Conservation (phyloP, 37 sponge, comb jelly and placozoan genomes). For the Chondrosia reniformis region DNA sequence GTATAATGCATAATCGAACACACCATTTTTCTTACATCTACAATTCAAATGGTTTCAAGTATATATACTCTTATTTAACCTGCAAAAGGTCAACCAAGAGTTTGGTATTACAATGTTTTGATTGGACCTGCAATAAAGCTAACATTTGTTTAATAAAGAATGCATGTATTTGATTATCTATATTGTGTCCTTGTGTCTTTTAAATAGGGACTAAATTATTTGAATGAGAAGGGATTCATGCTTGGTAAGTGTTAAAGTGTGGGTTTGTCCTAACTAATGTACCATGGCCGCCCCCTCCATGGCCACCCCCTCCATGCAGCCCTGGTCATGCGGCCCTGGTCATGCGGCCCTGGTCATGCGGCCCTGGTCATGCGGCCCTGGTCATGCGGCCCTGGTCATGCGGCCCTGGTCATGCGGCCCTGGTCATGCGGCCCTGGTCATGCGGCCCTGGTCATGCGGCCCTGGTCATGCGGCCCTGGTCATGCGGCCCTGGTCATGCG, state of each 20-base stretch:
- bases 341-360: constrained; percentile 68
- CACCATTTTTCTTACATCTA: neutral
- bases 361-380: constrained; percentile 34
- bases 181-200: neutral
- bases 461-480: too few species aligned
- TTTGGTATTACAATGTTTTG: too few species aligned
- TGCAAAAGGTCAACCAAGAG: too few species aligned
- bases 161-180: neutral
- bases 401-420: too few species aligned
- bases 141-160: neutral
- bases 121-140: too few species aligned
- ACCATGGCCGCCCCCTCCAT: neutral
- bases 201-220: constrained; percentile 56
- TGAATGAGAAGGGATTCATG: constrained; percentile 69
- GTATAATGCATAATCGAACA: constrained; percentile 2
- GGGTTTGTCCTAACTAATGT: neutral
- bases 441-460: too few species aligned
- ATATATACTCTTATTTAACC: neutral
- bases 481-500: too few species aligned
- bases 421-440: too few species aligned
- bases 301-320: neutral
- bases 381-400: constrained; percentile 60
- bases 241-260: constrained; percentile 53
- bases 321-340: constrained; percentile 35
- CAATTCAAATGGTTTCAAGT: neutral